Evolutionary conservation across 2,888 invertebrate species (phyloP).

Genomic region (Uropetala carovei): DNA sequence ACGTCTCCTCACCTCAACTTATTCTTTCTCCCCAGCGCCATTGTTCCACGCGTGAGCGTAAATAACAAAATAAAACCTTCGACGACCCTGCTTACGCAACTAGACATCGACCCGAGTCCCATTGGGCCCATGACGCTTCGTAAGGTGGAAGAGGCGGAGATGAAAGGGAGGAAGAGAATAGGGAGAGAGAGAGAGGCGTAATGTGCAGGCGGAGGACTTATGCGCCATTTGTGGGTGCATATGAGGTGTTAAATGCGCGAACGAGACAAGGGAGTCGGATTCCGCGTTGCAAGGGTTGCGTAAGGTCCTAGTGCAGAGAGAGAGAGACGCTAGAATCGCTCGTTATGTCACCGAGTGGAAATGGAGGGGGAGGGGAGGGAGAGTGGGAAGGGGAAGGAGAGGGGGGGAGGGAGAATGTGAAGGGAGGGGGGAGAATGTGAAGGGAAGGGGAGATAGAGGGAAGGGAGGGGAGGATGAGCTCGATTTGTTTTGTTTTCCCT

Average conservation of each 20-base stretch:
- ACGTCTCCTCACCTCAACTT: too few relatives aligned
- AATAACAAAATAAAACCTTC: too few relatives aligned
- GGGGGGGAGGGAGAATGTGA: too few relatives aligned
- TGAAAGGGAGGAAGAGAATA: background rate
- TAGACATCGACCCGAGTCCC: background rate
- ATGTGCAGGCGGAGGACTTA: background rate
- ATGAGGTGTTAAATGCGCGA: background rate
- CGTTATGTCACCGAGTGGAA: background rate
- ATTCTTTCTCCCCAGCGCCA: too few relatives aligned
- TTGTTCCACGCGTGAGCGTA: too few relatives aligned
- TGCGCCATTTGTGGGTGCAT: background rate
- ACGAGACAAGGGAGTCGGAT: background rate
- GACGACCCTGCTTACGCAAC: constrained; percentile 2
- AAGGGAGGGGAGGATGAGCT: background rate
- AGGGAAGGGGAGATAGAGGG: too few relatives aligned
- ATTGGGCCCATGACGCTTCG: too few relatives aligned
- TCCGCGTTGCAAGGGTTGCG: background rate
- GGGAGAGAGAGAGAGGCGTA: too few relatives aligned
- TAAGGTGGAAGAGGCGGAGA: background rate
- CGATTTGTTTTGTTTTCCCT: background rate
- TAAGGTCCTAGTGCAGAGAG: background rate
- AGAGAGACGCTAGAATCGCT: background rate
- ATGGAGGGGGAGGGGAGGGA: background rate
- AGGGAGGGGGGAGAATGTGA: too few relatives aligned
- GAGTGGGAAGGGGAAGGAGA: too few relatives aligned